Evolutionary conservation across 1,140 invertebrate genomes (phyloP).

Genomic region (Heliconius himera): DNA sequence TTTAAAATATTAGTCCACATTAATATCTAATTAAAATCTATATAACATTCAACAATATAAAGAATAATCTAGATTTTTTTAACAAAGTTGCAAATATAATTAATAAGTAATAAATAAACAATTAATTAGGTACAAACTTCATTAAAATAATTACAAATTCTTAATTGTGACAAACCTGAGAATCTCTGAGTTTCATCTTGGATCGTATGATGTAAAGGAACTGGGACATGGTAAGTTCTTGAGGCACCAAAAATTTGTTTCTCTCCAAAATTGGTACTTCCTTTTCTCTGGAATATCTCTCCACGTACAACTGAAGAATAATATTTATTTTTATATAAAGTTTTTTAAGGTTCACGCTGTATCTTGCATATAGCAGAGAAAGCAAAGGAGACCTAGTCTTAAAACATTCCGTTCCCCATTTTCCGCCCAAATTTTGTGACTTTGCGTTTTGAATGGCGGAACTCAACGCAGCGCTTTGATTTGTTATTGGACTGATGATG

Average conservation of each 20-base stretch:
- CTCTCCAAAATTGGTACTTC: slow-evolving; percentile 86
- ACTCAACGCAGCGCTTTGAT: too few relatives aligned
- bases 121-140: background rate
- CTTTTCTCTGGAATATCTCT: slow-evolving; percentile 85
- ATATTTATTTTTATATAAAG: slow-evolving; percentile 2
- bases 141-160: slow-evolving; percentile 30
- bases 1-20: background rate
- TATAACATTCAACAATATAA: background rate
- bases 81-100: slow-evolving; percentile 11
- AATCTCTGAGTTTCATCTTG: slow-evolving; percentile 74
- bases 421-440: background rate
- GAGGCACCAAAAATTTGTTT: slow-evolving; percentile 88
- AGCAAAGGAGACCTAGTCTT: too few relatives aligned
- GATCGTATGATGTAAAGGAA: slow-evolving; percentile 82
- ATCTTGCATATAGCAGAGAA: too few relatives aligned
- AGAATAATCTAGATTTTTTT: background rate
- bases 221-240: slow-evolving; percentile 89
- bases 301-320: slow-evolving; percentile 85
- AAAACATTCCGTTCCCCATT: too few relatives aligned
- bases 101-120: background rate
- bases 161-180: slow-evolving; percentile 53
- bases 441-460: too few relatives aligned
- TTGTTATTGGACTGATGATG: too few relatives aligned
- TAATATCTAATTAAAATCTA: background rate
- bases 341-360: too few relatives aligned